Conservation (phyloP, 2,888 invertebrate species). For the Charanyca ferruginea region DNA sequence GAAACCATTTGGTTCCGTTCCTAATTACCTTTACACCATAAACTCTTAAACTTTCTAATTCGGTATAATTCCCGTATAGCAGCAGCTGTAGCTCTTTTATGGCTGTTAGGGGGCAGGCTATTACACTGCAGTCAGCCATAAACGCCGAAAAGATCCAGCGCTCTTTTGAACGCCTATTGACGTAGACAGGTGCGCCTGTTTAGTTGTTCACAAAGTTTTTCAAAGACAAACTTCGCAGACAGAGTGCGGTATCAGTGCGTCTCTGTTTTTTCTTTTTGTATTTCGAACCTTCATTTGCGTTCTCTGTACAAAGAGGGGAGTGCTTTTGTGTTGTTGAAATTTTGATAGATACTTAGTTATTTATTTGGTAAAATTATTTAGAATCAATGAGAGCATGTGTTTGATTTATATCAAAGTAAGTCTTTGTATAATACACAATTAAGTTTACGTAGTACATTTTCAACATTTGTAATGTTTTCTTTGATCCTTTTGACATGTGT, state of each 20-base stretch:
- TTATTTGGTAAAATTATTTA: slow-evolving; percentile 2
- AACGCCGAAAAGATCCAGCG: slow-evolving; percentile 66
- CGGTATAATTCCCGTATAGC: slow-evolving; percentile 1
- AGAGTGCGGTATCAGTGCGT: slow-evolving; percentile 57
- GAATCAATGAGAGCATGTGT: neutral
- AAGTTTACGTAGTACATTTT: neutral
- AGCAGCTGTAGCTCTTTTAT: slow-evolving; percentile 30
- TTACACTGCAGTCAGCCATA: slow-evolving; percentile 35
- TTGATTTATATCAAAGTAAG: neutral
- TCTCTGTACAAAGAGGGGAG: slow-evolving; percentile 19
- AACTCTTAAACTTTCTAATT: neutral
- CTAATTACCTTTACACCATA: neutral
- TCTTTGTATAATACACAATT: neutral
- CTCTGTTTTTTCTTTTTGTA: slow-evolving; percentile 55
- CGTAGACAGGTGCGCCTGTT: slow-evolving; percentile 80
- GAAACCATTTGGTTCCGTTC: too few relatives aligned
- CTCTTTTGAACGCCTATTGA: slow-evolving; percentile 78
- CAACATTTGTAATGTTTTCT: neutral
- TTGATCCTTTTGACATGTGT: neutral
- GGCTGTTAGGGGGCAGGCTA: slow-evolving; percentile 1
- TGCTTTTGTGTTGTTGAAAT: slow-evolving; percentile 22
- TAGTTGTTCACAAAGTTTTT: slow-evolving; percentile 76
- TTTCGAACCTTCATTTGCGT: slow-evolving; percentile 56
- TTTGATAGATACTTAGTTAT: neutral
- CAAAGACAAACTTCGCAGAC: slow-evolving; percentile 87